Conservation (phyloP, 2,797 vertebrate species). For the Sebastes goodei region DNA sequence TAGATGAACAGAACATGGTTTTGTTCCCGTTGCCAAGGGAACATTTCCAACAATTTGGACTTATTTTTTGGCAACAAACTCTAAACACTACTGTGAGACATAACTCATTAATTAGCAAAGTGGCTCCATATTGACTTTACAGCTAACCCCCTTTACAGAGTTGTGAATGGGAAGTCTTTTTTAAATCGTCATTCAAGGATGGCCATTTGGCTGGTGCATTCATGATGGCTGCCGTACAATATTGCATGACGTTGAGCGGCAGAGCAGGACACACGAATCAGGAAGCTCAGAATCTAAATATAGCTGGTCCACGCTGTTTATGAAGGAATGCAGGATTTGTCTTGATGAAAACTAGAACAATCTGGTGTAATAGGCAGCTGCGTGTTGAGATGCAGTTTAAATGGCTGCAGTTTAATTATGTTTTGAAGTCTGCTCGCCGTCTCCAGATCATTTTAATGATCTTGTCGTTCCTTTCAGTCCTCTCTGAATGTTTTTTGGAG, state of each 20-base stretch:
- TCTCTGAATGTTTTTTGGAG: not conserved
- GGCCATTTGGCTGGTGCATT: slow-evolving; percentile 27
- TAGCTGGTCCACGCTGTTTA: not conserved
- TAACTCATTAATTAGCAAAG: slow-evolving; percentile 59
- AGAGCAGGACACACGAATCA: not conserved
- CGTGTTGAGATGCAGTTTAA: not conserved
- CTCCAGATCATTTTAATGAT: not conserved
- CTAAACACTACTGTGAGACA: slow-evolving; percentile 30
- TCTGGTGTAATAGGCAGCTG: not conserved
- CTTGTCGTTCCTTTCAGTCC: not conserved
- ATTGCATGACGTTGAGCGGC: slow-evolving; percentile 34
- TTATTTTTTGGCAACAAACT: slow-evolving; percentile 42
- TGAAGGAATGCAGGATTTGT: not conserved
- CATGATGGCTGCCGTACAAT: slow-evolving; percentile 20
- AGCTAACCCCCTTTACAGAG: slow-evolving; percentile 24
- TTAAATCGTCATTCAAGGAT: slow-evolving; percentile 23
- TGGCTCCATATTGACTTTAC: slow-evolving; percentile 38
- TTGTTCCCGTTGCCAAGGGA: slow-evolving; percentile 47
- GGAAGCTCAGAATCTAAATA: not conserved
- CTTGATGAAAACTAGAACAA: not conserved
- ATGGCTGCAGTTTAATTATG: not conserved
- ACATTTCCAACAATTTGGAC: slow-evolving; percentile 40
- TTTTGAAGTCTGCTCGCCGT: not conserved
- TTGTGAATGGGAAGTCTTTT: slow-evolving; percentile 51
- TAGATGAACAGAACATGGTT: slow-evolving; percentile 53